phyloP scores from a whole-genome alignment of 2,888 invertebrate genomes.

The Maniola hyperantus region DNA sequence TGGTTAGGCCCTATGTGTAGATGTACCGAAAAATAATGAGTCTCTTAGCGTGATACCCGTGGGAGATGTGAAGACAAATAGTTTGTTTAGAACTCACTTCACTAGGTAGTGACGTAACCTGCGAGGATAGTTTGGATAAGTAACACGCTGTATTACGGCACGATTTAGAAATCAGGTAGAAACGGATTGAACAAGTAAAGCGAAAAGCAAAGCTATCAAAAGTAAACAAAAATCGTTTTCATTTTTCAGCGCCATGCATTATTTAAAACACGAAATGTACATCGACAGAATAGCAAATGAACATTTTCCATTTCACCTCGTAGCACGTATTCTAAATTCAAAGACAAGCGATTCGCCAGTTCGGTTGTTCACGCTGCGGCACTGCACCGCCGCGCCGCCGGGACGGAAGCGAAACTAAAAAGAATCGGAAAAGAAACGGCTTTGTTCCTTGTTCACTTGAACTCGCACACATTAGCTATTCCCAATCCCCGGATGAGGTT shows the following conservation, averaged over 20 bases:
- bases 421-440: background rate
- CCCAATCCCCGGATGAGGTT: constrained; percentile 6
- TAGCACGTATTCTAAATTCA: constrained; percentile 4
- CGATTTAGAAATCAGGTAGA: too few relatives aligned
- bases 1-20: too few relatives aligned
- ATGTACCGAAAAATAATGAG: too few relatives aligned
- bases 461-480: constrained; percentile 6
- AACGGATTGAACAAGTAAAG: background rate
- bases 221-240: background rate
- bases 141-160: too few relatives aligned
- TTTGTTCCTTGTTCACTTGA: constrained; percentile 1
- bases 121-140: too few relatives aligned
- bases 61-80: too few relatives aligned
- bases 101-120: too few relatives aligned
- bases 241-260: background rate
- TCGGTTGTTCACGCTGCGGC: too few relatives aligned
- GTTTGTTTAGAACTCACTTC: too few relatives aligned
- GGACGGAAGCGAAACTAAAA: background rate
- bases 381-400: background rate
- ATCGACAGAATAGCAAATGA: constrained; percentile 5
- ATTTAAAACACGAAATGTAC: constrained; percentile 1
- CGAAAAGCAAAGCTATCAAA: background rate
- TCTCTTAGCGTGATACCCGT: too few relatives aligned
- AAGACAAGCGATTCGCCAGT: background rate
- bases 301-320: background rate